Evolutionary conservation across 2,888 invertebrate species (phyloP), one percentile per base, ranked within the genome.

Genomic region (Nephrotoma flavescens): DNA sequence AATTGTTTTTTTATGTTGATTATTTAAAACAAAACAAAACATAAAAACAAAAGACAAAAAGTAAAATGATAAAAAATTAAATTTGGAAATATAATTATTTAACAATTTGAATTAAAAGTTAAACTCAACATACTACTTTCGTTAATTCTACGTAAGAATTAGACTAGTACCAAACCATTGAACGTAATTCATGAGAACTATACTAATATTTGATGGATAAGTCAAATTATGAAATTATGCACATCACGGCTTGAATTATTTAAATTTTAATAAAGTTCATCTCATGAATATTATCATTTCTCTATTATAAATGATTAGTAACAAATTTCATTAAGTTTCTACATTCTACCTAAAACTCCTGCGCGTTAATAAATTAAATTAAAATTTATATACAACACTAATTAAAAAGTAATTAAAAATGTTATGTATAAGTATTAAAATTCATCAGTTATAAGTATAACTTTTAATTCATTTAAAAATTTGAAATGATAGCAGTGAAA

Each of bases 41-140:
- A 15, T 19, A 45, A 15, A 85, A 85, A 85, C 19, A 41, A 85
- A 85, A 44, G 9, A 42, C 4, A 85, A 44, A 19, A 85, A 44
- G 6, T 45, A 85, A 85, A 88, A 84, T 88, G 87, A 87, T 88
- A 85, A 87, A 88, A 88, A 87, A 19, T 86, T 90, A 90, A 90
- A 88, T 89, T 88, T 86, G 71, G 9, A 19, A 71, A 9, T 71
- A 71, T 19, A 19, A 71, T 31, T 88, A 87, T 31, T 86, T 86
- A 87, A 86, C 7, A 31, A 45, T 41, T 85, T 44, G 44, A 42
- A 85, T 86, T 86, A 87, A 86, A 87, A 87, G 85, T 87, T 83
- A 87, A 88, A 87, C 87, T 44, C 86, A 86, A 85, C 44, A 44
- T 19, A 44, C 42, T 31, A 85, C 42, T 42, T n/a, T 42, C n/a